Percentiles rank a stretch among this genome's conserved stretches.
These are phyloP conservation scores for Mormyrus hasselquistii DNA, from an alignment of 2,797 vertebrate genomes.

Conservation along the genomic window DNA sequence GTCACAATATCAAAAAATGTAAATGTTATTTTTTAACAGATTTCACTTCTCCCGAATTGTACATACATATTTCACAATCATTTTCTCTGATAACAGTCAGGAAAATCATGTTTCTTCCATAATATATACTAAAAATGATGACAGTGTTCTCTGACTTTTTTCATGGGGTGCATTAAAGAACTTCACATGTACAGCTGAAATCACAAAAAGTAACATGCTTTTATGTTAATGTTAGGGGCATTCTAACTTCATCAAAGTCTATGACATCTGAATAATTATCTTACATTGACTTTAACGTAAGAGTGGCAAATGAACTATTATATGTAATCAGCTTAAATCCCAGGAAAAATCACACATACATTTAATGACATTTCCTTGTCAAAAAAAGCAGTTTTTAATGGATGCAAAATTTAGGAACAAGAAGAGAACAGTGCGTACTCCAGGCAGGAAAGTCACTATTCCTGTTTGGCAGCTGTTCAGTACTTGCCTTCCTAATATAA, in stretches of 20 bases:
- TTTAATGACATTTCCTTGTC: neutral
- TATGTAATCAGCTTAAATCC: neutral
- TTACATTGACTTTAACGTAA: neutral
- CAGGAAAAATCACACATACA: neutral
- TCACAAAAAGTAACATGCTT: neutral
- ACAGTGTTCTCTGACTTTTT: neutral
- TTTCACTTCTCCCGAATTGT: neutral
- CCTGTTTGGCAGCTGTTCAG: slow-evolving; percentile 6
- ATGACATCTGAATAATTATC: neutral
- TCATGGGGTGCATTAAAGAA: neutral
- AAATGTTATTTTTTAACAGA: neutral
- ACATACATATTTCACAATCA: neutral
- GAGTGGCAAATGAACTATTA: neutral
- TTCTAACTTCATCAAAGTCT: neutral
- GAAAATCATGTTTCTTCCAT: neutral
- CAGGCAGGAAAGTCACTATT: neutral
- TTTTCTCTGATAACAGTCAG: neutral
- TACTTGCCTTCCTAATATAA: slow-evolving; percentile 11
- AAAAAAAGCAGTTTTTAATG: neutral
- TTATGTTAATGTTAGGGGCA: neutral
- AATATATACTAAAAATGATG: neutral
- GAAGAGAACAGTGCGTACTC: neutral
- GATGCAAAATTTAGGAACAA: neutral
- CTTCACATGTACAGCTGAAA: neutral
- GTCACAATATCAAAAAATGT: neutral